Conservation (phyloP, 2,113 vertebrate species). For the Boulengeromyrus knoepffleri region DNA sequence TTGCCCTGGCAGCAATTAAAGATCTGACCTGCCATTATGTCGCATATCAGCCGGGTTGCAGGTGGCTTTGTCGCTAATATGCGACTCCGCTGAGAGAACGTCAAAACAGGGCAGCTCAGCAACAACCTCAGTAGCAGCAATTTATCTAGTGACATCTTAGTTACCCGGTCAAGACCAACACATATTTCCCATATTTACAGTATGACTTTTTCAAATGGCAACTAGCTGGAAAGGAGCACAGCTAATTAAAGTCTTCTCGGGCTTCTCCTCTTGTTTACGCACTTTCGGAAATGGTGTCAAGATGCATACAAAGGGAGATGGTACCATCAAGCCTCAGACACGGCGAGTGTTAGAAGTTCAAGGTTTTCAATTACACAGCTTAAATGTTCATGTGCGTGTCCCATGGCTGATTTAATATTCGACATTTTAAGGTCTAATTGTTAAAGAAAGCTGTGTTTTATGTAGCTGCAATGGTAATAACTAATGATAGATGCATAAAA, state of each 20-base stretch:
- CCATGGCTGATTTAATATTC: slow-evolving; percentile 81
- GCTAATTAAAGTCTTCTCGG: not conserved
- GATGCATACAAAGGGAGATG: slow-evolving; percentile 31
- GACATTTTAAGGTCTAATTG: slow-evolving; percentile 81
- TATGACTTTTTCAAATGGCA: not conserved
- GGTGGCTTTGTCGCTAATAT: not conserved
- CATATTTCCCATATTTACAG: not conserved
- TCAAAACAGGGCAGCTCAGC: not conserved
- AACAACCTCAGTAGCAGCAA: not conserved
- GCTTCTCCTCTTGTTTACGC: not conserved
- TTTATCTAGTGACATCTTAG: not conserved
- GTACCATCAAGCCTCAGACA: slow-evolving; percentile 43
- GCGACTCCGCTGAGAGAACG: not conserved
- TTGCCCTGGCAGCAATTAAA: not conserved
- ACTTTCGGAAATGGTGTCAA: slow-evolving; percentile 37
- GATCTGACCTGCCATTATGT: slow-evolving; percentile 9
- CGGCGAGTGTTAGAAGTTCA: slow-evolving; percentile 60
- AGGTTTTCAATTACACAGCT: slow-evolving; percentile 56
- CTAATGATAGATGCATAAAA: slow-evolving; percentile 91
- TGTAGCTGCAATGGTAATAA: slow-evolving; percentile 82
- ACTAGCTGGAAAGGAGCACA: not conserved
- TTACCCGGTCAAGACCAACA: not conserved
- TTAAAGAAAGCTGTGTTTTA: slow-evolving; percentile 81
- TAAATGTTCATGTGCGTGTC: slow-evolving; percentile 67
- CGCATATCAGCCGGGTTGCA: not conserved